These are phyloP conservation scores for Poecile atricapillus DNA, from an alignment of 2,113 vertebrate species.

Conservation along the genomic window DNA sequence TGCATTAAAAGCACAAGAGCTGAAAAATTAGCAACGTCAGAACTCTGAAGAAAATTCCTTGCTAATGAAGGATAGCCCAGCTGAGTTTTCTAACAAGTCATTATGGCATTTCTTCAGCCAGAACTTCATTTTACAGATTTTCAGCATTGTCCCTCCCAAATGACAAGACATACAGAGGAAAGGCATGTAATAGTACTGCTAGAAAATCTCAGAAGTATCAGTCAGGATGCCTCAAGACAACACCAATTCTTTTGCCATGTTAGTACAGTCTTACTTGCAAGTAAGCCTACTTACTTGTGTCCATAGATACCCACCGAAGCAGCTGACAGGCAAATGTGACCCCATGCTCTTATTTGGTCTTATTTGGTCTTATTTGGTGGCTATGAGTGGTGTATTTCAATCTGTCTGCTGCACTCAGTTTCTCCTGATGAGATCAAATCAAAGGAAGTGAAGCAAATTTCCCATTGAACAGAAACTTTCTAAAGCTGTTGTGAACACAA, in stretches of 20 bases:
- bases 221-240: background rate
- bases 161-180: background rate
- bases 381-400: background rate
- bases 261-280: background rate
- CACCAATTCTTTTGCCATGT: background rate
- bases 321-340: background rate
- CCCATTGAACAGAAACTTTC: background rate
- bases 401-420: background rate
- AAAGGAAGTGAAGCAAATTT: background rate
- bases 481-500: background rate
- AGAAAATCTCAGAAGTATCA: background rate
- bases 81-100: background rate
- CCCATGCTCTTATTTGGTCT: background rate
- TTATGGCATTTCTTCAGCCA: conserved; percentile 11
- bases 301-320: background rate
- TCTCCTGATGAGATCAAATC: background rate
- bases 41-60: background rate
- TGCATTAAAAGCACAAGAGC: background rate
- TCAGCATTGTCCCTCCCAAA: background rate
- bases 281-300: background rate
- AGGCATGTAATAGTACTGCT: background rate
- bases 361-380: background rate
- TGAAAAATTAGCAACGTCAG: background rate
- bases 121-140: background rate
- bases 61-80: background rate